A percentile compares a stretch with the other conserved stretches of the same genome.
Conservation (phyloP, 53 echinoderm and acorn worm genomes). For the Henricia sp. region DNA sequence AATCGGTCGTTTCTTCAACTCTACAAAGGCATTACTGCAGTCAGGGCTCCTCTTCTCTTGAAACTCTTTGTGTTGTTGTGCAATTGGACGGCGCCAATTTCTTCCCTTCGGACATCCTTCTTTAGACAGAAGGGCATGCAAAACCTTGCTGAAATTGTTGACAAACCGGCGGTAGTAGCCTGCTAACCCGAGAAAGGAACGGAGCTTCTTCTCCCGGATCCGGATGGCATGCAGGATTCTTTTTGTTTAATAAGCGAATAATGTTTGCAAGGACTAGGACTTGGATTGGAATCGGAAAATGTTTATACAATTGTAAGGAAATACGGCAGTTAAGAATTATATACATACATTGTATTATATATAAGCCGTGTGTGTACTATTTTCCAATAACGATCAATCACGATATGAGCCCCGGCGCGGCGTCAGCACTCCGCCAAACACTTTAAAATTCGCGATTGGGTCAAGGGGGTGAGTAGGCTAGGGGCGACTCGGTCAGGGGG, state of each 20-base stretch:
- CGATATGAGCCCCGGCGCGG: conserved; percentile 35
- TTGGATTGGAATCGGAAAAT: conserved; percentile 10
- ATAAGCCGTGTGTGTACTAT: conserved; percentile 28
- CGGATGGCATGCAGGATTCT: conserved; percentile 24
- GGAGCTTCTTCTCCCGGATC: conserved; percentile 20
- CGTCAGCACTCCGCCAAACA: conserved; percentile 29
- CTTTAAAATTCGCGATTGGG: too few species aligned
- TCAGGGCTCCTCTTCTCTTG: not conserved
- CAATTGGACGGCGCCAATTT: conserved; percentile 1
- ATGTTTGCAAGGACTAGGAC: not conserved
- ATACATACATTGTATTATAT: conserved; percentile 7
- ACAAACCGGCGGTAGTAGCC: conserved; percentile 54
- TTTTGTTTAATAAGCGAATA: conserved; percentile 28
- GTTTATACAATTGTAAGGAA: not conserved
- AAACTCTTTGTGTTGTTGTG: not conserved
- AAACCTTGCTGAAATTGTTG: conserved; percentile 23
- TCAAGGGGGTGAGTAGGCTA: too few species aligned
- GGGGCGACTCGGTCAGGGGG: too few species aligned
- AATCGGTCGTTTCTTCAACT: not conserved
- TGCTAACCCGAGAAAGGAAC: conserved; percentile 39
- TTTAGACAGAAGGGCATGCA: conserved; percentile 46
- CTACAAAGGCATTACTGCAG: conserved; percentile 3
- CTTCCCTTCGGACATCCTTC: conserved; percentile 33
- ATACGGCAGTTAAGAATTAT: conserved; percentile 7
- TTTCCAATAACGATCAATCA: conserved; percentile 29